Conservation (phyloP, 2,113 vertebrate species). For the Riparia riparia region DNA sequence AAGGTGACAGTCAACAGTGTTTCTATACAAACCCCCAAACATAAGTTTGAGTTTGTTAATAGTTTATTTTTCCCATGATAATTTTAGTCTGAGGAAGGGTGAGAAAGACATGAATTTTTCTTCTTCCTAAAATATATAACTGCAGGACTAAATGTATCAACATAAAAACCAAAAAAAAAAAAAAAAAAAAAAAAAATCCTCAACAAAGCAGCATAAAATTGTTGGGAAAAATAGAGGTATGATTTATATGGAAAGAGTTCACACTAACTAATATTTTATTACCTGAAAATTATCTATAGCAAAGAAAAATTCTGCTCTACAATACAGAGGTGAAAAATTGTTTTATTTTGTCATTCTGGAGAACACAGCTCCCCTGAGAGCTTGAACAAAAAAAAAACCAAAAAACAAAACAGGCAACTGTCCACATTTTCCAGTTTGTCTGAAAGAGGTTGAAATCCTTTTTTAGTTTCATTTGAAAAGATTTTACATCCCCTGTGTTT, state of each 20-base stretch:
- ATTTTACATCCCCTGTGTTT: background rate
- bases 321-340: background rate
- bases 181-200: background rate
- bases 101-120: background rate
- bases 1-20: background rate
- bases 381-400: background rate
- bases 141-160: background rate
- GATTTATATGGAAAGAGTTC: background rate
- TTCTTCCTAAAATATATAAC: background rate
- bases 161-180: background rate
- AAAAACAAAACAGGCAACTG: background rate
- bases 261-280: background rate
- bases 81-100: background rate
- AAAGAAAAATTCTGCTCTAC: background rate
- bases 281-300: background rate
- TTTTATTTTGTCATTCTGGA: background rate
- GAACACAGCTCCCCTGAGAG: background rate
- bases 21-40: background rate
- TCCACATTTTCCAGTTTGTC: background rate
- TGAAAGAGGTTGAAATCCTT: background rate
- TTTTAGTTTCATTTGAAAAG: background rate
- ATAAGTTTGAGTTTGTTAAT: background rate
- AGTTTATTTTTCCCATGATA: background rate
- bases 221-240: background rate
- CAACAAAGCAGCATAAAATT: background rate